Base-by-base conservation (phyloP, 1,140 invertebrate species). In the Drosophila auraria region DNA sequence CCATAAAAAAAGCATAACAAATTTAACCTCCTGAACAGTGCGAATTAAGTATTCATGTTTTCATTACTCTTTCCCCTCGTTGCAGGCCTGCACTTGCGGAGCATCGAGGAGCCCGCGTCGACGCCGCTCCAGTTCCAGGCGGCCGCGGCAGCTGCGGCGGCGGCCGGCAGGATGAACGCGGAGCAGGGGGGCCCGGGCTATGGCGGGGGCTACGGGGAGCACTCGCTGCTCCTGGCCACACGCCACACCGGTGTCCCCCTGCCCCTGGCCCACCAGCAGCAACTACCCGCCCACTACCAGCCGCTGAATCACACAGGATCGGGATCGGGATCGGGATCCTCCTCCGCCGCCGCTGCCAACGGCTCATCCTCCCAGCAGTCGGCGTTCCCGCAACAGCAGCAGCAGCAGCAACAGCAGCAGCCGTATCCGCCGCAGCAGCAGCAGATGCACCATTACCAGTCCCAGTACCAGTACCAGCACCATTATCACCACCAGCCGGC, bases 41-140 rank as follows among this genome's bases (percentile, higher is more conserved):
- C 27, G 54, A 23, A 78, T 78, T 50, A 68, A 66, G 38, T 80
- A 80, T 80, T 80, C 51, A 80, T 68, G 51, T 42, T 56, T 51
- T 25, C 27, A 63, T 70, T 58, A 44, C 50, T 75, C 17, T 45
- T 0, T 47, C 15, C 38, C 12, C 25, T 23, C 44, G 9, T 95
- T 94, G 9, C 93, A 97, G 96, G 96, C 93, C 95, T 97, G 94
- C 96, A 96, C 90, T 94, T 97, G 94, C 96, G 96, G 94, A 96
- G 96, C 94, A 96, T 95, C 94, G 96, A 96, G 93, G 96, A 97
- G 94, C 95, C 95, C 93, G 93, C 93, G 27, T 59, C 91, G 51
- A 89, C 82, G 82, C 80, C 89, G 40, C 61, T 87, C 56, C 81
- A 92, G 75, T 36, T 91, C 25, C 62, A 50, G 65, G 44, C 69